Conservation (phyloP, 2,797 vertebrate genomes). For the Mus caroli region DNA sequence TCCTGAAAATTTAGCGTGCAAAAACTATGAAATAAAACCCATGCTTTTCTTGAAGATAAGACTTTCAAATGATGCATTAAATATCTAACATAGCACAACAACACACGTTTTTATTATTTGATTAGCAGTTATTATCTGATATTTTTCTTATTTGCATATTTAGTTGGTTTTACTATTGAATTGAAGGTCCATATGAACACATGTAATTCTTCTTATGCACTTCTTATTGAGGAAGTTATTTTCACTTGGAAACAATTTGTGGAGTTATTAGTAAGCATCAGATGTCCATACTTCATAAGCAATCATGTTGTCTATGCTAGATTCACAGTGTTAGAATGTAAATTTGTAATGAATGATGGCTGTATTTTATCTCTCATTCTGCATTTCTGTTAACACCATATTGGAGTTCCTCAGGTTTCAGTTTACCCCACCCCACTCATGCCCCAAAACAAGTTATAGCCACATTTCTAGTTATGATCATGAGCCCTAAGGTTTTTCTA, state of each 20-base stretch:
- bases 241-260: slow-evolving; percentile 29
- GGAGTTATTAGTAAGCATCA: slow-evolving; percentile 48
- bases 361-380: slow-evolving; percentile 8
- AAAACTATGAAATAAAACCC: background rate
- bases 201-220: background rate
- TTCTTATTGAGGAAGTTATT: background rate
- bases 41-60: background rate
- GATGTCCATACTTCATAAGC: background rate
- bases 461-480: slow-evolving; percentile 12
- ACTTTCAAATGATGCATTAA: slow-evolving; percentile 17
- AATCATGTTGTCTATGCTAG: background rate
- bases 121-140: background rate
- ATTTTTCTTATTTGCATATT: slow-evolving; percentile 54
- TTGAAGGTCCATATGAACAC: slow-evolving; percentile 30
- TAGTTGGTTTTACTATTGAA: slow-evolving; percentile 38
- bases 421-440: background rate
- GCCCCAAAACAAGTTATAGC: slow-evolving; percentile 2
- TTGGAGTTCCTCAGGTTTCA: slow-evolving; percentile 11
- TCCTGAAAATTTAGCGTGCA: background rate
- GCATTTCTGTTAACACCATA: slow-evolving; percentile 38
- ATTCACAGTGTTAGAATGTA: background rate
- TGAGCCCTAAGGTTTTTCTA: slow-evolving; percentile 29
- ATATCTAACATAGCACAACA: background rate
- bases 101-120: slow-evolving; percentile 40
- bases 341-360: slow-evolving; percentile 50